phyloP scores from a whole-genome alignment of 1,140 invertebrate species.

The Berghia stephanieae region DNA sequence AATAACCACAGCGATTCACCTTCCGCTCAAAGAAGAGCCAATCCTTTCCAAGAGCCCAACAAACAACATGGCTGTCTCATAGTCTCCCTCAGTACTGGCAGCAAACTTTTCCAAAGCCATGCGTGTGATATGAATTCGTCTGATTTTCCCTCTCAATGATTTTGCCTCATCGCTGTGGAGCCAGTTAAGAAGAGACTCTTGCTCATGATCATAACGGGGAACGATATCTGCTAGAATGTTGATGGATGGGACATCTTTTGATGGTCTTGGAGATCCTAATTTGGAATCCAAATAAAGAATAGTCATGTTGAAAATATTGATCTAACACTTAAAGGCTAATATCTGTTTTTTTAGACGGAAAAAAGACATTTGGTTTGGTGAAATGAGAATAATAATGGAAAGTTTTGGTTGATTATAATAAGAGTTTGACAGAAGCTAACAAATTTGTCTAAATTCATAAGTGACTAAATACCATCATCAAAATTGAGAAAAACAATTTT shows the following conservation, averaged over 20 bases:
- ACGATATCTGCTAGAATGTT: slow-evolving; percentile 57
- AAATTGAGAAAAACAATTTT: too few species aligned
- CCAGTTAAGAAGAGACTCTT: slow-evolving; percentile 52
- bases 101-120: slow-evolving; percentile 49
- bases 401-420: background rate
- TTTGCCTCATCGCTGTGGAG: slow-evolving; percentile 45
- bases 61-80: slow-evolving; percentile 47
- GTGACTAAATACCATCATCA: too few species aligned
- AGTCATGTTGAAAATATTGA: background rate
- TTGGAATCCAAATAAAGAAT: background rate
- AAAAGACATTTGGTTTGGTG: background rate
- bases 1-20: too few species aligned
- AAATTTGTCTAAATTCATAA: too few species aligned
- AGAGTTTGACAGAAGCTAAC: slow-evolving; percentile 1
- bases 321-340: background rate
- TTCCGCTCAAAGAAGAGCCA: slow-evolving; percentile 34
- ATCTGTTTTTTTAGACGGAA: background rate
- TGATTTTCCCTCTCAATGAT: slow-evolving; percentile 35
- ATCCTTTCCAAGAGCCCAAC: slow-evolving; percentile 56
- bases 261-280: background rate
- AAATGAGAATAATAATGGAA: background rate
- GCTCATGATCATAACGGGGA: slow-evolving; percentile 52
- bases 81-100: slow-evolving; percentile 48
- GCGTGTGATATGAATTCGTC: slow-evolving; percentile 42
- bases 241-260: slow-evolving; percentile 26